A percentile compares a stretch with the other conserved stretches of the same genome.
Conservation (phyloP, 2,888 invertebrate species). For the Agriopis leucophaearia region DNA sequence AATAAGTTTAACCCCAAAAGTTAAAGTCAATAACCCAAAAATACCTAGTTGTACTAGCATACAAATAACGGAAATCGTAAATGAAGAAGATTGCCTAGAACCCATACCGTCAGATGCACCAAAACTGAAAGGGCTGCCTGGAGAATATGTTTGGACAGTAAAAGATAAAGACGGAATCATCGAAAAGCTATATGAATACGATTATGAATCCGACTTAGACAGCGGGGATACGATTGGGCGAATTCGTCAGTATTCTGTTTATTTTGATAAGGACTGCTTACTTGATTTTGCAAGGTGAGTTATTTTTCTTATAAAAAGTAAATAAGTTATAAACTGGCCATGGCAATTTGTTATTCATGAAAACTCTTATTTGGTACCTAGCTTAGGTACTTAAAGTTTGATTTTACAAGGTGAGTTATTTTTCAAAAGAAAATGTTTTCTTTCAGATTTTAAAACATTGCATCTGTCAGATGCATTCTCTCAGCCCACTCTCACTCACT, state of each 20-base stretch:
- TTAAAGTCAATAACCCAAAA: slow-evolving; percentile 13
- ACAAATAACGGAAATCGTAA: slow-evolving; percentile 50
- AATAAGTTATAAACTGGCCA: too few relatives aligned
- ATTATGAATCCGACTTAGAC: slow-evolving; percentile 64
- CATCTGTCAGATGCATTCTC: too few relatives aligned
- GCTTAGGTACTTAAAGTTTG: too few relatives aligned
- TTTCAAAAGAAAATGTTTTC: too few relatives aligned
- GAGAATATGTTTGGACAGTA: slow-evolving; percentile 76
- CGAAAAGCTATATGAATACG: slow-evolving; percentile 76
- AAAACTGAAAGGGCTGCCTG: slow-evolving; percentile 70
- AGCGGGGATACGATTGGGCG: slow-evolving; percentile 71
- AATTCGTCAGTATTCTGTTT: slow-evolving; percentile 78
- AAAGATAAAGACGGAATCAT: slow-evolving; percentile 78
- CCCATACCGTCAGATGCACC: slow-evolving; percentile 60
- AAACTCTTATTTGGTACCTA: background rate
- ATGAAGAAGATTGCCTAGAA: slow-evolving; percentile 50
- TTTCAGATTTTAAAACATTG: too few relatives aligned
- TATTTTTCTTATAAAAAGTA: background rate
- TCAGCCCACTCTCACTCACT: too few relatives aligned
- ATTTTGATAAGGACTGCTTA: slow-evolving; percentile 74
- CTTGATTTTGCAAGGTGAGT: slow-evolving; percentile 68
- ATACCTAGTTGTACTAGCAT: slow-evolving; percentile 33
- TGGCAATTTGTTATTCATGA: background rate
- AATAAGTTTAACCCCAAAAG: slow-evolving; percentile 33
- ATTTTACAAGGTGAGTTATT: too few relatives aligned